Evolutionary conservation across 2,113 vertebrate species (phyloP).

Genomic region (Casuarius casuarius): DNA sequence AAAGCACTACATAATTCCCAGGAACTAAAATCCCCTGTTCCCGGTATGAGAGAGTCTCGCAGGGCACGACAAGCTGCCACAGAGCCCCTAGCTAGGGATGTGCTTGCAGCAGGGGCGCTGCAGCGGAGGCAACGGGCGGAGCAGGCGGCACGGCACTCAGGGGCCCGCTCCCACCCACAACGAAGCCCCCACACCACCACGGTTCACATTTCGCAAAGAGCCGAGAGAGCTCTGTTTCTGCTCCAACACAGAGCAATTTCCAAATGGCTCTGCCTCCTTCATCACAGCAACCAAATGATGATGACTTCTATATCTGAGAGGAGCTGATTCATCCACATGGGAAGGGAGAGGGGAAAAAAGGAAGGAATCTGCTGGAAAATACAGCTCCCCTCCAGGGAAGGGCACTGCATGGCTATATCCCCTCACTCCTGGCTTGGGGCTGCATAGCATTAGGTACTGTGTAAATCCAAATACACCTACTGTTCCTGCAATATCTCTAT

Average conservation of each 20-base stretch:
- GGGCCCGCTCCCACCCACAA: not conserved
- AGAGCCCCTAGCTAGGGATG: not conserved
- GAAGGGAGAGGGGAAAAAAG: not conserved
- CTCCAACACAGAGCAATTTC: not conserved
- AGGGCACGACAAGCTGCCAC: not conserved
- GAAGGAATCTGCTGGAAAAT: not conserved
- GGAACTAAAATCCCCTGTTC: not conserved
- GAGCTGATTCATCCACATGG: not conserved
- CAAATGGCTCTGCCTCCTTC: not conserved
- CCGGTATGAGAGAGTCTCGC: not conserved
- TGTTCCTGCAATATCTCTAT: not conserved
- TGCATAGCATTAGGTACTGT: not conserved
- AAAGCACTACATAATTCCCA: not conserved
- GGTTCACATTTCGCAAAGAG: not conserved
- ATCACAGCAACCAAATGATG: not conserved
- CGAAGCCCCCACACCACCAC: not conserved
- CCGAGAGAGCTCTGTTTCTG: not conserved
- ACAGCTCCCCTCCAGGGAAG: not conserved
- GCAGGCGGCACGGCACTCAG: not conserved
- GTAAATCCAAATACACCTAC: not conserved
- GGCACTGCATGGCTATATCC: not conserved
- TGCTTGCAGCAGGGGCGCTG: not conserved
- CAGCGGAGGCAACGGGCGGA: not conserved
- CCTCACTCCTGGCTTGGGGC: not conserved
- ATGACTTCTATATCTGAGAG: not conserved